Conservation (phyloP, 1,140 invertebrate species). For the Camponotus pennsylvanicus region DNA sequence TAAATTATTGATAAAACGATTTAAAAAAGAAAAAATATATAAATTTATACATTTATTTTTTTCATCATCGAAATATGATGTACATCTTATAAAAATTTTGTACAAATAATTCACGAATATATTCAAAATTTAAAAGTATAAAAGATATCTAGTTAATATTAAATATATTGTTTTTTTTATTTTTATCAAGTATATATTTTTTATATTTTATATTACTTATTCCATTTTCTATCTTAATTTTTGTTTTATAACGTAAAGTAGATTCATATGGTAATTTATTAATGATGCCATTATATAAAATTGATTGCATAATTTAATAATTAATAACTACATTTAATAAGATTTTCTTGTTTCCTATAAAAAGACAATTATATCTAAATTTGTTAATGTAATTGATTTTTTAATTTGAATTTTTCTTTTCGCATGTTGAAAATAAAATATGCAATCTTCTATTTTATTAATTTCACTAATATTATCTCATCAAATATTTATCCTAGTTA, state of each 20-base stretch:
- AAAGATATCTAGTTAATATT: not conserved
- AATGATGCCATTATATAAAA: not conserved
- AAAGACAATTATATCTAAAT: not conserved
- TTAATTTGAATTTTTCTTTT: not conserved
- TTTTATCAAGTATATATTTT: not conserved
- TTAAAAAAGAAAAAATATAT: not conserved
- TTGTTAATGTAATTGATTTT: not conserved
- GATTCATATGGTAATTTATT: no score
- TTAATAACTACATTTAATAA: not conserved
- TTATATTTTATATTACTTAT: not conserved
- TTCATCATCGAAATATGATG: not conserved
- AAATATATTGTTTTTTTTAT: not conserved
- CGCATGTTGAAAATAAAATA: not conserved
- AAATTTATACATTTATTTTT: not conserved
- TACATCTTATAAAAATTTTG: not conserved
- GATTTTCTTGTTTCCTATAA: constrained; percentile 3
- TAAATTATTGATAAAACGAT: not conserved
- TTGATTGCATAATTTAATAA: no score
- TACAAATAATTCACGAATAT: not conserved
- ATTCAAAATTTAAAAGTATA: not conserved
- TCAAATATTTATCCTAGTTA: not conserved
- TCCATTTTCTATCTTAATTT: not conserved
- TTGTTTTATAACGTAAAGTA: not conserved
- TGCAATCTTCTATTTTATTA: not conserved
- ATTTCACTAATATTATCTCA: not conserved